Conservation (phyloP, 2,888 invertebrate genomes). For the Apantesis nais region DNA sequence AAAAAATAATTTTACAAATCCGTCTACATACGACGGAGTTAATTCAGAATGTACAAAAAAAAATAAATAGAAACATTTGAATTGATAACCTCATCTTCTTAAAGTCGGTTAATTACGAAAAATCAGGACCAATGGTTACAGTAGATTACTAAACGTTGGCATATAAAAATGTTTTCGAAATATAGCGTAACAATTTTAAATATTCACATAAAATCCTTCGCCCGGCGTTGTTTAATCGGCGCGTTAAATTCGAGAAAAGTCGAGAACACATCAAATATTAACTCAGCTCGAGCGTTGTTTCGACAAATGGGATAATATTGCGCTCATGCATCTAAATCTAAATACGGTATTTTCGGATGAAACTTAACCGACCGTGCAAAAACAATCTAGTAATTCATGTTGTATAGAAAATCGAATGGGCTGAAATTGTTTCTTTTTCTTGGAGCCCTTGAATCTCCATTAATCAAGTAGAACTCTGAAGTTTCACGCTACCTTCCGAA, state of each 20-base stretch:
- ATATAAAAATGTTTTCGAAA: too few relatives aligned
- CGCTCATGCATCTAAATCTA: constrained; percentile 76
- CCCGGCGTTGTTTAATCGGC: constrained; percentile 82
- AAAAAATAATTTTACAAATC: too few relatives aligned
- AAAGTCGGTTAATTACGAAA: too few relatives aligned
- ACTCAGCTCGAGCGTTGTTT: constrained; percentile 76
- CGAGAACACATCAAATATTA: constrained; percentile 84
- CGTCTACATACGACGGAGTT: too few relatives aligned
- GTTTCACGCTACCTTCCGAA: constrained; percentile 78
- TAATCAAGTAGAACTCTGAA: constrained; percentile 82
- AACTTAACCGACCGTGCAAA: constrained; percentile 50
- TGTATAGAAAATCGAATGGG: constrained; percentile 66
- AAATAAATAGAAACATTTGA: too few relatives aligned
- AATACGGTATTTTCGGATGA: constrained; percentile 64
- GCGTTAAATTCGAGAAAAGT: constrained; percentile 84
- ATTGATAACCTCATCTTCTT: too few relatives aligned
- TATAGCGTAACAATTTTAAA: constrained; percentile 84
- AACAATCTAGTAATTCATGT: constrained; percentile 62
- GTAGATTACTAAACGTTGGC: too few relatives aligned
- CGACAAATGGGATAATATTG: constrained; percentile 80
- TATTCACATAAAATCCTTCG: constrained; percentile 83
- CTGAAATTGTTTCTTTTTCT: constrained; percentile 71
- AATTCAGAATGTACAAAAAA: too few relatives aligned
- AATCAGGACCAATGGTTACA: too few relatives aligned
- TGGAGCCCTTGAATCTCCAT: constrained; percentile 74